Base-by-base conservation (phyloP, 2,113 vertebrate genomes). In the Hylia prasina region DNA sequence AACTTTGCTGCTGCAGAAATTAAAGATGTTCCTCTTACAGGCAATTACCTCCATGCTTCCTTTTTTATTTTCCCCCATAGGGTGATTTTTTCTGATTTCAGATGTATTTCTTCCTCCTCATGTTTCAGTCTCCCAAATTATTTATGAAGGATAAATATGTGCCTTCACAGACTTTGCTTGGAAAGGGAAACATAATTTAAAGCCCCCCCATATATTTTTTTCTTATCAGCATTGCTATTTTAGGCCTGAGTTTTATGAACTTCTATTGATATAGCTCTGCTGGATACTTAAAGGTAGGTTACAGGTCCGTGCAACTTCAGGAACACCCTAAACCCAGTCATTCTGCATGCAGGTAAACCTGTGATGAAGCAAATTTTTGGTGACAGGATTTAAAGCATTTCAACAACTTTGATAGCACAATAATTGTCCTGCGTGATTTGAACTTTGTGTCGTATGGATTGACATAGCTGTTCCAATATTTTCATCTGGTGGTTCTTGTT, bases 171-270 rank as follows among this genome's bases (percentile, higher is more conserved):
- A 27, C 15, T 90, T 53, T 65, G 3, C 82, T 82, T 80, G 42
- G 33, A 83, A 85, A 72, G 37, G 35, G 58, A 96, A 95, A 76
- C 8, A 28, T 23, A 30, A 61, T 45, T 81, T 15, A 61, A 2
- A 11, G 13, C 1, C 1, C 11, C 23, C 35, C 23, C 51, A 27
- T 33, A 12, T 82, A 1, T 54, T 72, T 82, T 78, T 39, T 37
- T 30, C 37, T 45, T 92, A 75, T 79, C 84, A 93, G 66, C 63
- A 86, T 54, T 92, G 8, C 63, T 96, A 82, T 90, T 96, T 94
- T 77, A 80, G 48, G 44, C 33, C 30, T 31, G 33, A 79, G 4
- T 50, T 88, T 93, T 79, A 42, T 21, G 37, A 61, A 60, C 2
- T 3, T 54, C 12, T 65, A 2, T 82, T 65, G 66, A 30, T 48